Conservation (phyloP, 2,113 vertebrate species). For the Chaetops frenatus region DNA sequence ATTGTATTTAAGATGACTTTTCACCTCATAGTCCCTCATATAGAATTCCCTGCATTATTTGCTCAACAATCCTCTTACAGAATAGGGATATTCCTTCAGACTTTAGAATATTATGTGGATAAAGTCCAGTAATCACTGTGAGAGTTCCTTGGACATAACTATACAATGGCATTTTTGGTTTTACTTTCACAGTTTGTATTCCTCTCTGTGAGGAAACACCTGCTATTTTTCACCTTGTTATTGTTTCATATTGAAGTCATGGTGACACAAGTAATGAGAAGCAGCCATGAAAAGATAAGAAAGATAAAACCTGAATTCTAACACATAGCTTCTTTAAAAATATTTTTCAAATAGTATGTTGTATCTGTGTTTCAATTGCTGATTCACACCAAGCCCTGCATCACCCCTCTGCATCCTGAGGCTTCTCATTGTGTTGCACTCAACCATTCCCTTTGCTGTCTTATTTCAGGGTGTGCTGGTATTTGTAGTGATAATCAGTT, state of each 20-base stretch:
- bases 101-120: background rate
- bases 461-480: background rate
- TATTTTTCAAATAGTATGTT: background rate
- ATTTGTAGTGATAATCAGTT: background rate
- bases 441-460: background rate
- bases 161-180: background rate
- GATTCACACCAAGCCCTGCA: background rate
- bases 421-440: background rate
- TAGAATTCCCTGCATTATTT: background rate
- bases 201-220: background rate
- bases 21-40: background rate
- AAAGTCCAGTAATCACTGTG: background rate
- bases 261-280: background rate
- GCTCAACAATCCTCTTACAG: background rate
- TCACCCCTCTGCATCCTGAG: background rate
- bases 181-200: background rate
- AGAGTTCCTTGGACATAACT: background rate
- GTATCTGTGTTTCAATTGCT: background rate
- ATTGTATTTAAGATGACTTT: background rate
- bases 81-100: background rate
- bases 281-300: background rate
- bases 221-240: background rate
- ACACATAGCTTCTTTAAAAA: rapidly evolving
- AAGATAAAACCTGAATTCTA: background rate
- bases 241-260: background rate